Evolutionary conservation across 2,888 invertebrate species (phyloP), one percentile per base, ranked within the genome.

Genomic region (Cantharis flavilabris): DNA sequence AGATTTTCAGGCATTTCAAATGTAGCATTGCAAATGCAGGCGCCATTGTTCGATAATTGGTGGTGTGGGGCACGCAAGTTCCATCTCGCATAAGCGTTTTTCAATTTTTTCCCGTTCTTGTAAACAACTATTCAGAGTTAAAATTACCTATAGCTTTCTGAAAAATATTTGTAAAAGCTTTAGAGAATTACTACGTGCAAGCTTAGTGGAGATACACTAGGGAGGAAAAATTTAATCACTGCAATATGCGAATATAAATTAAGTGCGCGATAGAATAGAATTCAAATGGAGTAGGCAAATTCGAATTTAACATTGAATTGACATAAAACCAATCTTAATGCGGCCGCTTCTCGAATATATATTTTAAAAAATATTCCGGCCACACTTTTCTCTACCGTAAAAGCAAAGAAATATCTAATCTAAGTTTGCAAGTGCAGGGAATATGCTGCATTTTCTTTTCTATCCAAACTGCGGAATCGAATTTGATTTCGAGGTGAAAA

Each of bases 241-340:
- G 76, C 76, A 76, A 76, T 76, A 76, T 76, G 72, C 76, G 76
- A 72, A 76, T 76, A 76, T 76, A 76, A 76, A 76, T 76, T 76
- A 76, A 76, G 76, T 70, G 71, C 69, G 70, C 65, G 73, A 73
- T 73, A 65, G 73, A 76, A 76, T 67, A 73, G 62, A 76, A 76
- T 76, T 73, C 67, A 64, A 76, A 73, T 73, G 73, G 76, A 67
- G 76, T 72, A 64, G 76, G 63, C 76, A 70, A 72, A 76, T 72
- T 72, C 72, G 76, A 62, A 76, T 76, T 72, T 71, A 71, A 76
- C 72, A 73, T 73, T 73, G 73, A 69, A 67, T 67, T 69, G 33
- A 64, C 69, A 69, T 69, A 72, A 72, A 75, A 75, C 75, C 71
- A 75, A 75, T 75, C 69, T 75, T 72, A 72, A 72, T 75, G 28